A percentile compares a stretch with the other conserved stretches of the same genome.
phyloP scores from a whole-genome alignment of 2,888 invertebrate genomes.

The Diarsia dahlii region DNA sequence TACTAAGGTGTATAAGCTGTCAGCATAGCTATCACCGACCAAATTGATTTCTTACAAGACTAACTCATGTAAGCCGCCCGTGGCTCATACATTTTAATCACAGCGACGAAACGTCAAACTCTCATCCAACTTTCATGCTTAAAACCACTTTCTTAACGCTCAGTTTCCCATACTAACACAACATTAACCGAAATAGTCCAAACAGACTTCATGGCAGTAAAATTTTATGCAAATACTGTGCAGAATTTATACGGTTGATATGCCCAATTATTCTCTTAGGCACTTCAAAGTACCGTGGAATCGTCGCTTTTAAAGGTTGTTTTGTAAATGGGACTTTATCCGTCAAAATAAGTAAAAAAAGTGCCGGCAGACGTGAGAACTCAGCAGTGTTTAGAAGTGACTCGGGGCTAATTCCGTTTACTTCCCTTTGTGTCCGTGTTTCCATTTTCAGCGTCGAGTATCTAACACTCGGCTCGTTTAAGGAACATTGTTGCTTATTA shows the following conservation, averaged over 20 bases:
- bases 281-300: slow-evolving; percentile 73
- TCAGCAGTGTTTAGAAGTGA: slow-evolving; percentile 66
- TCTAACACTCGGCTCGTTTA: slow-evolving; percentile 49
- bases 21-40: slow-evolving; percentile 39
- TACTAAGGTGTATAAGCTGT: slow-evolving; percentile 16
- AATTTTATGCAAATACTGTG: slow-evolving; percentile 79
- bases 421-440: slow-evolving; percentile 68
- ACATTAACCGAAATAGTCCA: slow-evolving; percentile 61
- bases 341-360: slow-evolving; percentile 67
- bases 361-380: slow-evolving; percentile 70
- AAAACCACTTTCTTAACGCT: slow-evolving; percentile 30
- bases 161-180: slow-evolving; percentile 52
- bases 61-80: slow-evolving; percentile 61
- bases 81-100: slow-evolving; percentile 71
- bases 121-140: slow-evolving; percentile 47
- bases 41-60: slow-evolving; percentile 70
- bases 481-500: slow-evolving; percentile 55
- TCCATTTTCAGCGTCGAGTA: slow-evolving; percentile 57
- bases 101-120: slow-evolving; percentile 22
- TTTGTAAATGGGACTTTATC: slow-evolving; percentile 66
- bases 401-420: slow-evolving; percentile 70
- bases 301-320: slow-evolving; percentile 71
- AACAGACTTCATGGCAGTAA: slow-evolving; percentile 72
- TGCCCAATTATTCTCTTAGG: slow-evolving; percentile 78
- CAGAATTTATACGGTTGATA: slow-evolving; percentile 78